Evolutionary conservation across 2,113 vertebrate genomes (phyloP).

Genomic region (Pandion haliaetus): DNA sequence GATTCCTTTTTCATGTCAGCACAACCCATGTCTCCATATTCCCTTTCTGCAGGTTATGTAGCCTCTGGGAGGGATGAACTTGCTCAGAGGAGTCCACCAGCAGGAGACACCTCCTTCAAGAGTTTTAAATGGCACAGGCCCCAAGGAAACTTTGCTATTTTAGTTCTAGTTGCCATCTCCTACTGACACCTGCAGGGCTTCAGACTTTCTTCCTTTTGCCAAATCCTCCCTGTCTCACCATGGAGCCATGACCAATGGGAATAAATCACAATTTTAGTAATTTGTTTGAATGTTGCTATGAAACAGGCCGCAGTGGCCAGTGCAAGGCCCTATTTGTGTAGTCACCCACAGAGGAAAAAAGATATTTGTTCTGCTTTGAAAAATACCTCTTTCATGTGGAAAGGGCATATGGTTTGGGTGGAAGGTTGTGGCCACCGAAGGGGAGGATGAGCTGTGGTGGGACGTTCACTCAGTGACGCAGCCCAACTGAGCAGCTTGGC

Average conservation of each 20-base stretch:
- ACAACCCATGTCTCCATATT: background rate
- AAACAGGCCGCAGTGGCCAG: background rate
- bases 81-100: background rate
- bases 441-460: background rate
- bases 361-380: background rate
- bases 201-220: background rate
- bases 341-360: background rate
- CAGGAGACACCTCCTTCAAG: background rate
- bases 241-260: background rate
- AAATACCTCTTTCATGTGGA: background rate
- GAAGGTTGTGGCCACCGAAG: background rate
- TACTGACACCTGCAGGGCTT: background rate
- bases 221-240: background rate
- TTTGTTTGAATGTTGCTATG: constrained; percentile 34
- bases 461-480: fast-evolving
- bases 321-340: background rate
- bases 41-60: background rate
- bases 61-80: background rate
- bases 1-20: background rate
- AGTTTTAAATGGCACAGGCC: background rate
- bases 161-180: background rate
- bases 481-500: background rate
- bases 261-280: background rate
- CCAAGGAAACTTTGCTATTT: background rate
- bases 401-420: background rate